phyloP scores from a whole-genome alignment of 2,113 vertebrate species.

The Plotosus lineatus region DNA sequence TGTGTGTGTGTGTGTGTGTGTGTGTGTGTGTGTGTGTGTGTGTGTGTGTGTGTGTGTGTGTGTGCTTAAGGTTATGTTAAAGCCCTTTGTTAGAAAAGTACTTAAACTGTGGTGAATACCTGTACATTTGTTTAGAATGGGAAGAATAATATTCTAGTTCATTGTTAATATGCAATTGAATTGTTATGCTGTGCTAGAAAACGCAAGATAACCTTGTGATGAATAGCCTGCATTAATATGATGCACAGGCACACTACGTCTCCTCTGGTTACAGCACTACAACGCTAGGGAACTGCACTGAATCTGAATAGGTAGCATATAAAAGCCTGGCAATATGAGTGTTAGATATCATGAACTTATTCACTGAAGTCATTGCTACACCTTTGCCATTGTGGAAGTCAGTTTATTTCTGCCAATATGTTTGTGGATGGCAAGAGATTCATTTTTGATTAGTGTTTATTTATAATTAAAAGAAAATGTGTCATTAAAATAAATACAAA shows the following conservation, averaged over 20 bases:
- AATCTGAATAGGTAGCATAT: slow-evolving; percentile 9
- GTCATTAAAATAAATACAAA: too few relatives aligned
- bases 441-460: slow-evolving; percentile 4
- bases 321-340: slow-evolving; percentile 1
- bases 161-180: slow-evolving; percentile 24
- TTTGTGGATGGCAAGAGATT: slow-evolving; percentile 2
- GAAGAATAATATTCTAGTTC: neutral
- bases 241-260: neutral
- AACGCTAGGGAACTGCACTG: neutral
- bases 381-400: neutral
- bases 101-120: neutral
- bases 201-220: slow-evolving; percentile 24
- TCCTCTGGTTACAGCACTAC: slow-evolving; percentile 12
- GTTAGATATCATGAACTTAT: neutral
- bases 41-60: too few relatives aligned
- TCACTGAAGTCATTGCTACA: neutral
- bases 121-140: neutral
- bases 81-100: neutral
- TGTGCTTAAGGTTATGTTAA: neutral
- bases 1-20: too few relatives aligned
- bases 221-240: slow-evolving; percentile 28
- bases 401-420: neutral
- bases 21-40: too few relatives aligned
- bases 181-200: slow-evolving; percentile 9
- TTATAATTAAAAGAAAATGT: too few relatives aligned